phyloP scores from a whole-genome alignment of 2,888 invertebrate species.

The Villa cingulata region DNA sequence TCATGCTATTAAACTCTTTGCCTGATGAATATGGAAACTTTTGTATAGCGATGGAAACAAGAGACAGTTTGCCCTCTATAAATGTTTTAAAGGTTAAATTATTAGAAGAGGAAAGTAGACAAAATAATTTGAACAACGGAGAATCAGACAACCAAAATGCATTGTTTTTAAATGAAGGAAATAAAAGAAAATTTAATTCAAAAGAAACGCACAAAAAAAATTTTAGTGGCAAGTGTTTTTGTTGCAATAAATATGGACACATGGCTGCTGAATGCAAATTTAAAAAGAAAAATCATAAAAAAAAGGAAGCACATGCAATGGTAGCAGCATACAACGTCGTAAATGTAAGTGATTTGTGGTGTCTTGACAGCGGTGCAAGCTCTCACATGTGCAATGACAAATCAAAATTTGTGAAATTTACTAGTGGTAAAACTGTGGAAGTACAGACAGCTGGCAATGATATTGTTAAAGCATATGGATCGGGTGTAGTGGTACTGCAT shows the following conservation, averaged over 20 bases:
- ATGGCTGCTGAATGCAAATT: conserved; percentile 6
- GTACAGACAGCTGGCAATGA: conserved; percentile 6
- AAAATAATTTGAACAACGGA: no score
- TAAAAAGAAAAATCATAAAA: no score
- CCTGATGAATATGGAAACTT: conserved; percentile 7
- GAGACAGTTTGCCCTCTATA: conserved; percentile 3
- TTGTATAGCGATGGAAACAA: conserved; percentile 7
- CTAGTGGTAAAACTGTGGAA: not conserved
- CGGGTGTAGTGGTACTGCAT: not conserved
- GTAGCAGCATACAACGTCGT: not conserved
- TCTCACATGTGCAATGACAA: no score
- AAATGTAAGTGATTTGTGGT: not conserved
- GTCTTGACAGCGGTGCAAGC: conserved; percentile 9
- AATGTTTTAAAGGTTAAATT: conserved; percentile 2
- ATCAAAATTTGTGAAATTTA: no score
- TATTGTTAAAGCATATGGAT: not conserved
- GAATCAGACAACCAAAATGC: no score
- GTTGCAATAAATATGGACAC: conserved; percentile 4
- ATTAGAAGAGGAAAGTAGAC: no score
- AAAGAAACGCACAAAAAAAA: not conserved
- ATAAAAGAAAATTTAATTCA: not conserved
- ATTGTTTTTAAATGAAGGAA: not conserved
- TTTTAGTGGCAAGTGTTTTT: conserved; percentile 5
- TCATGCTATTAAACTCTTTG: conserved; percentile 9
- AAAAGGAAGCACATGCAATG: not conserved